Evolutionary conservation across 1,140 invertebrate species (phyloP).

Genomic region (Caenorhabditis brenneri): DNA sequence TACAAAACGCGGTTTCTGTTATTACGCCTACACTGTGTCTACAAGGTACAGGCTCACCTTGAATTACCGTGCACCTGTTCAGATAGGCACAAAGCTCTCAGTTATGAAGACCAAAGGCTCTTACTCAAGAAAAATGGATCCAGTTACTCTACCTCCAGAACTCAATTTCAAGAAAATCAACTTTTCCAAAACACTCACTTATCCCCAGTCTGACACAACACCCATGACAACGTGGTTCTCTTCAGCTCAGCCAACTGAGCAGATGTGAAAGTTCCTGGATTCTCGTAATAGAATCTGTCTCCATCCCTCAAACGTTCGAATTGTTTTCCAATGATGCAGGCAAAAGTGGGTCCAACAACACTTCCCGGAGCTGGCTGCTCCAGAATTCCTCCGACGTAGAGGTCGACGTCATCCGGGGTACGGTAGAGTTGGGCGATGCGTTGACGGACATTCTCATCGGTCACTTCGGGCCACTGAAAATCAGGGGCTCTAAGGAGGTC

Average conservation of each 20-base stretch:
- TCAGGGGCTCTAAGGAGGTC: neutral
- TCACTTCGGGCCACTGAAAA: constrained; percentile 52
- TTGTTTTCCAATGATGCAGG: constrained; percentile 90
- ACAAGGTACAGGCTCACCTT: no score
- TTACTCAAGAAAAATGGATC: no score
- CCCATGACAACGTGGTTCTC: constrained; percentile 77
- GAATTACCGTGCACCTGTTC: no score
- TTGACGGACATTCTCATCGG: constrained; percentile 42
- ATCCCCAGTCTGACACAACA: constrained; percentile 83
- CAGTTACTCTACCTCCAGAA: no score
- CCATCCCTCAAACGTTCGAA: constrained; percentile 81
- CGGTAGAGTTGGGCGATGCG: constrained; percentile 51
- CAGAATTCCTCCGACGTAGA: constrained; percentile 82
- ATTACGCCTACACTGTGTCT: no score
- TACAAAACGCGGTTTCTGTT: no score
- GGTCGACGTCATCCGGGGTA: constrained; percentile 79
- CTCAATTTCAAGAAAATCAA: no score
- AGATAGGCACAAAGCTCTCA: no score
- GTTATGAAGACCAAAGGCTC: no score
- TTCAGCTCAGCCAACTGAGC: constrained; percentile 79
- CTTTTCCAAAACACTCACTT: constrained; percentile 67
- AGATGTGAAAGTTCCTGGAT: constrained; percentile 82
- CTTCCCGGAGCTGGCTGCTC: constrained; percentile 80
- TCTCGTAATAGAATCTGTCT: constrained; percentile 88
- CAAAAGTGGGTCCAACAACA: constrained; percentile 89